A percentile compares a stretch with the other conserved stretches of the same genome.
Evolutionary conservation across 2,113 vertebrate species (phyloP).

Genomic region (Diadophis punctatus): DNA sequence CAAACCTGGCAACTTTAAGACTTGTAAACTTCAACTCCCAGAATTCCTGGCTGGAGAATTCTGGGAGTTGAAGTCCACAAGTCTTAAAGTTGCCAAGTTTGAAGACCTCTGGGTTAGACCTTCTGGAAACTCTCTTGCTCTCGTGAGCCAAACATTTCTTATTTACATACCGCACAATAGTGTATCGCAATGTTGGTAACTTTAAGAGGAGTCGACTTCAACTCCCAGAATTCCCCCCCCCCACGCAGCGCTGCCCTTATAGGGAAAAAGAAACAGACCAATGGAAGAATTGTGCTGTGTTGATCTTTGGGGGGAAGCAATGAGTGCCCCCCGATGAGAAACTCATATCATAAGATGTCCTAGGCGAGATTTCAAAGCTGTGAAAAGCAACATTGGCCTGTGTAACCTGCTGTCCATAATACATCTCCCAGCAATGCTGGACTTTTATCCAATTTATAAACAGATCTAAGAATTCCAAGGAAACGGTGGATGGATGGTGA

Average conservation of each 20-base stretch:
- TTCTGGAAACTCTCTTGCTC: neutral
- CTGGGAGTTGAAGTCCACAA: too few species aligned
- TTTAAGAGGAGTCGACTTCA: too few species aligned
- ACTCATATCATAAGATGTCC: neutral
- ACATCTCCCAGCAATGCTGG: neutral
- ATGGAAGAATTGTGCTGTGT: neutral
- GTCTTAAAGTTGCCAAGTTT: too few species aligned
- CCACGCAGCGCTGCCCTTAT: neutral
- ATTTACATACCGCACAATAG: neutral
- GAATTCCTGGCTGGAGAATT: too few species aligned
- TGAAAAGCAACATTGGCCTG: neutral
- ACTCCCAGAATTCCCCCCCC: too few species aligned
- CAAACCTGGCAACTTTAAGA: too few species aligned
- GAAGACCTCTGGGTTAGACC: neutral
- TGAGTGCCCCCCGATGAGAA: too few species aligned
- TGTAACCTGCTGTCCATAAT: neutral
- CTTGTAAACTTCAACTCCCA: too few species aligned
- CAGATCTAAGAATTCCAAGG: neutral
- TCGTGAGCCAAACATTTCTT: neutral
- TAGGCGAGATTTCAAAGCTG: neutral
- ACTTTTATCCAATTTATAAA: neutral
- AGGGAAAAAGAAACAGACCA: neutral
- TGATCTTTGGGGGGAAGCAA: neutral
- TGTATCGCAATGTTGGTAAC: too few species aligned
- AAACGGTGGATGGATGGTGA: too few species aligned